phyloP scores from a whole-genome alignment of 2,797 vertebrate species.

The Sebastes cheni region DNA sequence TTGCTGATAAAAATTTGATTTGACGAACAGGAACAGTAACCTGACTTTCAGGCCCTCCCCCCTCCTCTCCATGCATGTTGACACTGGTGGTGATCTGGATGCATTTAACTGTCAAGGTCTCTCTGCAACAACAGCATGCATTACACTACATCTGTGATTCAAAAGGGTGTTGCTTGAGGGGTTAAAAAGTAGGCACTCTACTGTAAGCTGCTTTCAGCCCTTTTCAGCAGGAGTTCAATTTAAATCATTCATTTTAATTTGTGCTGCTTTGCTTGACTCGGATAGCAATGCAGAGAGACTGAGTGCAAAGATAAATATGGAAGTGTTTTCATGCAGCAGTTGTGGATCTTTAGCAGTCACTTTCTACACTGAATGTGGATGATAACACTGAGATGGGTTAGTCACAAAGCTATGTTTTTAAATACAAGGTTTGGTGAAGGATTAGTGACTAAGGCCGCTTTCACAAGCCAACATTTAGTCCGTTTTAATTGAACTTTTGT shows the following conservation, averaged over 20 bases:
- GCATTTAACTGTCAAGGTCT: slow-evolving; percentile 45
- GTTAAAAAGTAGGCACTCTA: not conserved
- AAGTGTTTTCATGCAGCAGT: slow-evolving; percentile 58
- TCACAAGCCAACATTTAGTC: not conserved
- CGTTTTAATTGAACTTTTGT: not conserved
- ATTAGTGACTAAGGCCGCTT: slow-evolving; percentile 3
- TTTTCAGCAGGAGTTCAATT: slow-evolving; percentile 4
- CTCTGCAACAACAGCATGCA: slow-evolving; percentile 78
- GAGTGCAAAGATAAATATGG: slow-evolving; percentile 38
- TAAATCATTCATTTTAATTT: slow-evolving; percentile 44
- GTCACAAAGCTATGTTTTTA: slow-evolving; percentile 53
- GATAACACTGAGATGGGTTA: slow-evolving; percentile 65
- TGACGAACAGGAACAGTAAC: slow-evolving; percentile 80
- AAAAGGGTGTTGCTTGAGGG: not conserved
- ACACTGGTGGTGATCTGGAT: slow-evolving; percentile 51
- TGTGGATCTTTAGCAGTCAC: slow-evolving; percentile 15
- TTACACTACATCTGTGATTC: slow-evolving; percentile 2
- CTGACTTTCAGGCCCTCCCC: slow-evolving; percentile 92
- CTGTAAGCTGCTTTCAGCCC: not conserved
- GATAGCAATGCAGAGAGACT: slow-evolving; percentile 69
- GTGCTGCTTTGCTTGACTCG: slow-evolving; percentile 35
- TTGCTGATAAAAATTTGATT: slow-evolving; percentile 7
- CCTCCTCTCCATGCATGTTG: slow-evolving; percentile 84
- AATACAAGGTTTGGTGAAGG: slow-evolving; percentile 22
- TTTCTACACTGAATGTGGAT: slow-evolving; percentile 23